These are phyloP conservation scores for Thysanoteuthis rhombus DNA, from an alignment of 2,888 invertebrate genomes.

Conservation along the genomic window DNA sequence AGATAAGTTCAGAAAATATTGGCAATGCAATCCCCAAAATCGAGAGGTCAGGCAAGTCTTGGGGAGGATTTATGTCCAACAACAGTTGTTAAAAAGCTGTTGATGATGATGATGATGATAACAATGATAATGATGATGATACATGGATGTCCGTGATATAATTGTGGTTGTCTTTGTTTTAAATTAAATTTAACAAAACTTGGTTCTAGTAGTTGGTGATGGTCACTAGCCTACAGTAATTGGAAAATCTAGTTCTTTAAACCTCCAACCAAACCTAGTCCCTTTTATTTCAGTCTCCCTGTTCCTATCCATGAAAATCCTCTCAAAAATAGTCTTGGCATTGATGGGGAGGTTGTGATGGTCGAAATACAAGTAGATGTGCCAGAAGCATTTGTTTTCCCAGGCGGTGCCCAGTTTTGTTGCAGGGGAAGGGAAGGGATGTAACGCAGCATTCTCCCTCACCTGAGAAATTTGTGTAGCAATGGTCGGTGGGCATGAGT, in stretches of 20 bases:
- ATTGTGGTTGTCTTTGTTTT: neutral
- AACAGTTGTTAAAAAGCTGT: too few species aligned
- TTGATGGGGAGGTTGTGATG: neutral
- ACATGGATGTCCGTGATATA: neutral
- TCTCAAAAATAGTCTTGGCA: neutral
- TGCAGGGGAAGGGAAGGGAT: neutral
- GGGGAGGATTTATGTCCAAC: too few species aligned
- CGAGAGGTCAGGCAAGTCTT: too few species aligned
- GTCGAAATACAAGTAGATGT: neutral
- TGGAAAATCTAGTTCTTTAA: neutral
- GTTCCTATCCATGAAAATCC: neutral
- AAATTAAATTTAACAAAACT: neutral
- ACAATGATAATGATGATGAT: neutral
- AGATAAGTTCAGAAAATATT: too few species aligned
- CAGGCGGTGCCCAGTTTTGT: neutral
- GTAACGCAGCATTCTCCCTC: neutral
- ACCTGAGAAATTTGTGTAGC: neutral
- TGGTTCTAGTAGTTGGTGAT: neutral
- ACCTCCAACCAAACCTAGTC: neutral
- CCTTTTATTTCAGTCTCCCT: neutral
- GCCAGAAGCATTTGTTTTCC: neutral
- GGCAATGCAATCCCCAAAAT: too few species aligned
- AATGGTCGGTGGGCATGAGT: neutral
- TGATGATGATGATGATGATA: too few species aligned
- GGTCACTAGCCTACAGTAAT: neutral